Base-by-base conservation (phyloP, 1,140 invertebrate species). In the Drosophila varians region DNA sequence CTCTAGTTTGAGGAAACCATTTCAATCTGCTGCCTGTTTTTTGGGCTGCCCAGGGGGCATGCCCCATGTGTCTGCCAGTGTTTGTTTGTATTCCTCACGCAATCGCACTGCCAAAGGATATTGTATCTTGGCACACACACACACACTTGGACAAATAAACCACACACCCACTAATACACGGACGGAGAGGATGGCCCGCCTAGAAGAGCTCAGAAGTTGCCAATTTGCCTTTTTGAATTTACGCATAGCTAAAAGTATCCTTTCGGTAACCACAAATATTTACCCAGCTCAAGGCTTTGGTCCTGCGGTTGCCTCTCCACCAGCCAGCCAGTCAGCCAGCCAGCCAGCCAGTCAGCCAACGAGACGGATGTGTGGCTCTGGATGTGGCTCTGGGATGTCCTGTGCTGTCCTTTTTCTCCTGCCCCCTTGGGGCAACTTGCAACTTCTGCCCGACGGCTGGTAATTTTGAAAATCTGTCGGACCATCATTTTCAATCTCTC, bases 211-310 rank as follows among this genome's bases (percentile, higher is more conserved):
- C 72, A 69, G 51, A 87, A 87, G 82, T 87, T 87, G 83, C 82
- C 82, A 87, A 87, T 87, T 88, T 88, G 83, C 83, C 83, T 88
- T 88, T 88, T 88, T 88, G 83, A 88, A 83, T 88, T 83, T 88
- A 88, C 83, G 83, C 83, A 88, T 78, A 88, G 83, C 77, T 78
- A 83, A 78, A 75, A 88, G 84, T 89, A 88, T 88, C 84, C 84
- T 88, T 88, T 88, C 71, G 75, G 65, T 74, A 88, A 88, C 84
- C 84, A 88, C 84, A 88, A 88, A 88, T 88, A 88, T 88, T 88
- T 88, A 89, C 84, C 83, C 78, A 77, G 83, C 83, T 88, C 83
- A 88, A 88, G 84, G 84, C 84, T 69, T 84, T 83, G 84, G 78
- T 88, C 84, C 84, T 88, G 84, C 75, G 84, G 84, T 89, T 74